Evolutionary conservation across 2,113 vertebrate genomes (phyloP).

Genomic region (Fulmarus glacialis): DNA sequence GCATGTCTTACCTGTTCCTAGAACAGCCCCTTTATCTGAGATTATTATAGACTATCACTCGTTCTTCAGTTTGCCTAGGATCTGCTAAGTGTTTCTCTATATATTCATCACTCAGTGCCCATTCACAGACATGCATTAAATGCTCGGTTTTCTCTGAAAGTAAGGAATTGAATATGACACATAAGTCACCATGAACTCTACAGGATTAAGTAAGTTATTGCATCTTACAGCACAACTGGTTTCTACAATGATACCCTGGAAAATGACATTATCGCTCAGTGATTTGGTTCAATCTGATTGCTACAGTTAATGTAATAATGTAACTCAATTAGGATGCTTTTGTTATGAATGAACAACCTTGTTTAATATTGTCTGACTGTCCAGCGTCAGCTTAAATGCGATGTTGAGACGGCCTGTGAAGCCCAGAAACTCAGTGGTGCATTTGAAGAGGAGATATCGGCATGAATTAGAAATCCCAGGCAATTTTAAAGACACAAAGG

Average conservation of each 20-base stretch:
- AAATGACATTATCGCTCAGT: constrained; percentile 60
- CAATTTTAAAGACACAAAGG: not conserved
- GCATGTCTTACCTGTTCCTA: not conserved
- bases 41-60: not conserved
- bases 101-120: constrained; percentile 6
- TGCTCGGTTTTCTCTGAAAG: not conserved
- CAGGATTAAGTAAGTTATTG: constrained; percentile 59
- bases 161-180: constrained; percentile 38
- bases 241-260: constrained; percentile 62
- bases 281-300: constrained; percentile 71
- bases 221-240: constrained; percentile 52
- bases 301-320: constrained; percentile 68
- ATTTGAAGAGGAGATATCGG: not conserved
- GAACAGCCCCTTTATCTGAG: not conserved
- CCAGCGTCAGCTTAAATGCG: constrained; percentile 24
- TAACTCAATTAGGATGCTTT: constrained; percentile 70
- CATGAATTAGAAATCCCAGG: not conserved
- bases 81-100: not conserved
- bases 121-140: constrained; percentile 31
- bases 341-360: constrained; percentile 67
- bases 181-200: constrained; percentile 64
- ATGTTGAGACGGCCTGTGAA: not conserved
- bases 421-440: not conserved
- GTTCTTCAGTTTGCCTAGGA: not conserved
- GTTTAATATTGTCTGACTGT: constrained; percentile 51